phyloP scores from a whole-genome alignment of 2,113 vertebrate genomes.

The Guaruba guarouba region DNA sequence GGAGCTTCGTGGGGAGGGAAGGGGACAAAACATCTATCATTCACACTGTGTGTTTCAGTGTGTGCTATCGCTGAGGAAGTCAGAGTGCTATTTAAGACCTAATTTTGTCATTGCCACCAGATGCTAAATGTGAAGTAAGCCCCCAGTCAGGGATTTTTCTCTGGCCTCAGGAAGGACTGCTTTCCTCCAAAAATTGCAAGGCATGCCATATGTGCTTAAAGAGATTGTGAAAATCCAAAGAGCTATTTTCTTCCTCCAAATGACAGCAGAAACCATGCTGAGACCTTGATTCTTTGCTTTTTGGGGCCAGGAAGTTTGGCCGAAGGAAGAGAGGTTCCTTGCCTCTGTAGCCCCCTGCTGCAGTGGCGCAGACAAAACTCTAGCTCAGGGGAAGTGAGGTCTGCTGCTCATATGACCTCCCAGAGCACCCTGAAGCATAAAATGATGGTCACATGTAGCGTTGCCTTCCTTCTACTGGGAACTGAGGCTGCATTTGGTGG shows the following conservation, averaged over 20 bases:
- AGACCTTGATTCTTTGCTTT: neutral
- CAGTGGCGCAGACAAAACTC: neutral
- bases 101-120: slow-evolving; percentile 37
- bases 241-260: neutral
- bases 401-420: neutral
- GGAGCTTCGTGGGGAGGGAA: fast-evolving
- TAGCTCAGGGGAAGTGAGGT: fast-evolving
- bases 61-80: slow-evolving; percentile 48
- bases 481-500: neutral
- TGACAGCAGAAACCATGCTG: slow-evolving; percentile 20
- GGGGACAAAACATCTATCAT: neutral
- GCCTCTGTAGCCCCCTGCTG: neutral
- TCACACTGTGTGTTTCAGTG: neutral
- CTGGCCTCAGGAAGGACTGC: slow-evolving; percentile 53
- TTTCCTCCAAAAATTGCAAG: slow-evolving; percentile 23
- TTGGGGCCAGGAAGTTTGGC: neutral
- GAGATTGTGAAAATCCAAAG: slow-evolving; percentile 26
- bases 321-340: slow-evolving; percentile 15
- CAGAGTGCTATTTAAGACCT: neutral
- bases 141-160: slow-evolving; percentile 21
- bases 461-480: neutral
- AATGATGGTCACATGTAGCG: neutral
- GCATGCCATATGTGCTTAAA: neutral
- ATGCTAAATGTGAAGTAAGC: neutral
- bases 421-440: neutral